A percentile compares a stretch with the other conserved stretches of the same genome.
Conservation (phyloP, 2,888 invertebrate species). For the Lithodes maja region DNA sequence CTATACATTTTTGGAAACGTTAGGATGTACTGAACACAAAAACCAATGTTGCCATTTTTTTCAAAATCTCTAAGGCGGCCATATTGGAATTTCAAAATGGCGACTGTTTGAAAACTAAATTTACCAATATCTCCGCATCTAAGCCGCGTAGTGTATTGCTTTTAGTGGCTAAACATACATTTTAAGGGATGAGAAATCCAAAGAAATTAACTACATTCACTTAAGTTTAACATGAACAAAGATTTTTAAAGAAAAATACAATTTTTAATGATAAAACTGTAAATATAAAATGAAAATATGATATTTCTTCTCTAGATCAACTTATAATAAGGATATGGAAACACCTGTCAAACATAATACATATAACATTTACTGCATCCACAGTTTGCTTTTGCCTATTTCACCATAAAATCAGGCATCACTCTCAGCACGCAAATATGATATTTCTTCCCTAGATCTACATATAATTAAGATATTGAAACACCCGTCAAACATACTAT, state of each 20-base stretch:
- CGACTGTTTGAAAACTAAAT: not conserved
- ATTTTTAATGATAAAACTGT: too few species aligned
- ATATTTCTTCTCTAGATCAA: too few species aligned
- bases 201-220: not conserved
- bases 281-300: too few species aligned
- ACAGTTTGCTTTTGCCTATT: too few species aligned
- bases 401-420: too few species aligned
- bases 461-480: too few species aligned
- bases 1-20: not conserved
- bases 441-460: too few species aligned
- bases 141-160: not conserved
- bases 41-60: not conserved
- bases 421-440: too few species aligned
- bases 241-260: too few species aligned
- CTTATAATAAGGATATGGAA: too few species aligned
- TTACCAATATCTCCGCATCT: not conserved
- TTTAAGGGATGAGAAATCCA: not conserved
- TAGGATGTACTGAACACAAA: not conserved
- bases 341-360: too few species aligned
- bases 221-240: not conserved
- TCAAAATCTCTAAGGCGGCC: not conserved
- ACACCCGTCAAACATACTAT: not conserved
- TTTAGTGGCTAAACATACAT: not conserved
- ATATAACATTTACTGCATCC: not conserved
- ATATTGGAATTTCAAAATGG: not conserved